phyloP scores from a whole-genome alignment of 2,113 vertebrate species.

The Pimephales promelas region DNA sequence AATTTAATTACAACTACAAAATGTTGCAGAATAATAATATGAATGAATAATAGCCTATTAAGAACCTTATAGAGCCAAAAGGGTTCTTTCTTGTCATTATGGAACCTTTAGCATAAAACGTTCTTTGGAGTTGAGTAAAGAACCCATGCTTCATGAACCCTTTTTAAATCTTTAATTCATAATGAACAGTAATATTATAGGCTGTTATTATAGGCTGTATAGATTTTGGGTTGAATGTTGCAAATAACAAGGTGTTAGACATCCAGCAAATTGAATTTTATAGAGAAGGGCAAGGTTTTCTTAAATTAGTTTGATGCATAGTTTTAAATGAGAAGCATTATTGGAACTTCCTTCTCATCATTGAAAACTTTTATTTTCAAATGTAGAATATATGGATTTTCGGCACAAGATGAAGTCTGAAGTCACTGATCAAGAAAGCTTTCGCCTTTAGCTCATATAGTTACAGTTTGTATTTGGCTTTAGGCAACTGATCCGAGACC shows the following conservation, averaged over 20 bases:
- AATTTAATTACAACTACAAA: too few relatives aligned
- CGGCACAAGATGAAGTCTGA: background rate
- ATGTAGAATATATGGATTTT: background rate
- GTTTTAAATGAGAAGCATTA: background rate
- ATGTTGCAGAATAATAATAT: too few relatives aligned
- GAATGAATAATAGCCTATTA: too few relatives aligned
- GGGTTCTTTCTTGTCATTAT: too few relatives aligned
- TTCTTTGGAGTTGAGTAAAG: too few relatives aligned
- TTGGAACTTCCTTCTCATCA: background rate
- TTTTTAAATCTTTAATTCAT: too few relatives aligned
- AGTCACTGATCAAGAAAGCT: background rate
- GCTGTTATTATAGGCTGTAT: too few relatives aligned
- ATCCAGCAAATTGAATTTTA: background rate
- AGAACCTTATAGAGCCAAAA: too few relatives aligned
- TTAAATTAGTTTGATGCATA: background rate
- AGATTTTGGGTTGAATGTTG: background rate
- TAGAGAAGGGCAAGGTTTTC: background rate
- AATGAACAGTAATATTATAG: background rate
- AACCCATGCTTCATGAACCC: too few relatives aligned
- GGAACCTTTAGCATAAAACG: too few relatives aligned
- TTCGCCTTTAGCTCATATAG: background rate
- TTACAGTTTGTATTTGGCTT: background rate
- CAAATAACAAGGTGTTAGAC: background rate
- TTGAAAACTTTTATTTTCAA: too few relatives aligned
- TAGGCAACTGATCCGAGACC: background rate